These are phyloP conservation scores for Zonitis immaculata DNA, from an alignment of 2,888 invertebrate species.

Conservation along the genomic window DNA sequence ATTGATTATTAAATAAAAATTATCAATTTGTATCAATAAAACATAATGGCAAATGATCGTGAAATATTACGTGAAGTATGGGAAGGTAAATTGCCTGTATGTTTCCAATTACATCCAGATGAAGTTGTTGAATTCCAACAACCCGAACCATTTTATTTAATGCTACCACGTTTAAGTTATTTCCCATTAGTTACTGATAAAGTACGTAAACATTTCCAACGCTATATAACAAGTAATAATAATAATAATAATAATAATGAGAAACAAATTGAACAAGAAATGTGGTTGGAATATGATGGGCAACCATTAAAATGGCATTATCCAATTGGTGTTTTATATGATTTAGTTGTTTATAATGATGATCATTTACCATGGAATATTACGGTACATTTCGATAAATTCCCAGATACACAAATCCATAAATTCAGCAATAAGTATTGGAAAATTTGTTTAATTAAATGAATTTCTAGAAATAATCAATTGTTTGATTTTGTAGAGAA, in stretches of 20 bases:
- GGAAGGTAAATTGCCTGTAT: conserved; percentile 92
- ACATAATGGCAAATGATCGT: conserved; percentile 85
- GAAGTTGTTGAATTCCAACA: conserved; percentile 85
- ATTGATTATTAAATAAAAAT: not conserved
- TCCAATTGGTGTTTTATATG: conserved; percentile 88
- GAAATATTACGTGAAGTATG: conserved; percentile 92
- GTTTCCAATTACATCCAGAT: conserved; percentile 83
- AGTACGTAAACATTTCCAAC: conserved; percentile 84
- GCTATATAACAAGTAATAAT: conserved; percentile 67
- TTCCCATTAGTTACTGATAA: conserved; percentile 94
- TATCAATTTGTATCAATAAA: not conserved
- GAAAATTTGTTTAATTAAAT: conserved; percentile 21
- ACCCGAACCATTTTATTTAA: conserved; percentile 88
- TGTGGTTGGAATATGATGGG: conserved; percentile 94
- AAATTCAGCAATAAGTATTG: conserved; percentile 76
- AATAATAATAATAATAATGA: conserved; percentile 55
- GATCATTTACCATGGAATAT: conserved; percentile 89
- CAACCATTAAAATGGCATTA: conserved; percentile 87
- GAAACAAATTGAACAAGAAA: conserved; percentile 71
- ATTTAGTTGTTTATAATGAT: conserved; percentile 60
- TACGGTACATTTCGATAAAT: conserved; percentile 91
- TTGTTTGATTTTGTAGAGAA: conserved; percentile 58
- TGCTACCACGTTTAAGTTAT: conserved; percentile 91
- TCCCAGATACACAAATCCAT: conserved; percentile 85
- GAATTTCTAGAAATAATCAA: not conserved